These are phyloP conservation scores for Rhinichthys klamathensis DNA, from an alignment of 2,113 vertebrate species.

Conservation along the genomic window DNA sequence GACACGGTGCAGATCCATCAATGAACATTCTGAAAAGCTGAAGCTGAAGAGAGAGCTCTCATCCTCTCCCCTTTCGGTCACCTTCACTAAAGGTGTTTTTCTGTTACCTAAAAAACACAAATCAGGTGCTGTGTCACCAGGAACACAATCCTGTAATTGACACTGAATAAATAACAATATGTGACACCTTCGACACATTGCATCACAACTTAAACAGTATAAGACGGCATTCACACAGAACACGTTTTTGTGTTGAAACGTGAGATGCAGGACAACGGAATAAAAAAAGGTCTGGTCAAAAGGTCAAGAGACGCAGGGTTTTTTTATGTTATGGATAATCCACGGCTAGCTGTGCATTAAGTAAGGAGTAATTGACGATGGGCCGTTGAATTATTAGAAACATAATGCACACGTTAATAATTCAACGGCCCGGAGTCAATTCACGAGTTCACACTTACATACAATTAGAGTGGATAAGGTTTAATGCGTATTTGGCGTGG, in stretches of 20 bases:
- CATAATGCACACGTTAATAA: no score
- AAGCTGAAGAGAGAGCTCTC: conserved; percentile 66
- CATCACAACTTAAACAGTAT: neutral
- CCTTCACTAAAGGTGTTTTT: conserved; percentile 15
- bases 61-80: neutral
- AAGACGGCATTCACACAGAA: neutral
- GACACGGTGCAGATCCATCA: conserved; percentile 49
- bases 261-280: neutral
- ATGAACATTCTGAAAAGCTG: conserved; percentile 54
- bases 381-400: no score
- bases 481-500: no score
- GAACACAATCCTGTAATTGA: neutral
- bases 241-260: neutral
- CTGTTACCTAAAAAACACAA: conserved; percentile 60
- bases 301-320: neutral
- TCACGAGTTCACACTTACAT: no score
- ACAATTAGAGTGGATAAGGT: no score
- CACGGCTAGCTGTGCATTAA: no score
- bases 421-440: no score
- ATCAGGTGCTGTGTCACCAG: neutral
- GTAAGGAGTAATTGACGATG: no score
- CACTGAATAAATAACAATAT: neutral
- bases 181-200: neutral
- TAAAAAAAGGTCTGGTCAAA: neutral
- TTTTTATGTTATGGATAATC: neutral